Evolutionary conservation across 2,113 vertebrate genomes (phyloP).

Genomic region (Reinhardtius hippoglossoides): DNA sequence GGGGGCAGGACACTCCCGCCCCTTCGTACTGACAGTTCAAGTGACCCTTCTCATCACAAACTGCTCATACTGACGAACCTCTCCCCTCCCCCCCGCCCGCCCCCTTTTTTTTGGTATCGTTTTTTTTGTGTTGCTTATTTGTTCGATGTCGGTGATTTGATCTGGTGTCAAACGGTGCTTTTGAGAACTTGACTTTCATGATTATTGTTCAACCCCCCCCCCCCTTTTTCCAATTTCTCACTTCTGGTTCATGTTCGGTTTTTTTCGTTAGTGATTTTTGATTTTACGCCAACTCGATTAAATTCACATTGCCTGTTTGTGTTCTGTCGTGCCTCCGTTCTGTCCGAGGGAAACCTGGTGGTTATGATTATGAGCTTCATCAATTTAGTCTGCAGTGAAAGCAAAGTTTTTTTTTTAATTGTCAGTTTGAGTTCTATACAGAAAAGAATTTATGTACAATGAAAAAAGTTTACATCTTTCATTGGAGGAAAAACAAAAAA

Average conservation of each 20-base stretch:
- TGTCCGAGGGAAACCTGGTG: too few relatives aligned
- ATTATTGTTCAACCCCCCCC: constrained; percentile 27
- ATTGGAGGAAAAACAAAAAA: constrained; percentile 12
- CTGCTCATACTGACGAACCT: constrained; percentile 32
- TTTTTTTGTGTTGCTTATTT: constrained; percentile 33
- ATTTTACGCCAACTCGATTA: constrained; percentile 58
- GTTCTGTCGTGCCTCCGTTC: constrained; percentile 35
- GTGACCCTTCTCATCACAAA: constrained; percentile 53
- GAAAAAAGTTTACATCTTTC: constrained; percentile 74
- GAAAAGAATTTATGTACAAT: constrained; percentile 67
- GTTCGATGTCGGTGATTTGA: constrained; percentile 38
- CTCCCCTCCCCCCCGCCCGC: too few relatives aligned
- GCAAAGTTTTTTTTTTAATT: constrained; percentile 21
- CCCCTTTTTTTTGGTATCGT: constrained; percentile 28
- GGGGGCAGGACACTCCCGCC: constrained; percentile 31
- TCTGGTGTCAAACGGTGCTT: constrained; percentile 43
- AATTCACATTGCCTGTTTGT: constrained; percentile 59
- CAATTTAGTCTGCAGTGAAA: background rate
- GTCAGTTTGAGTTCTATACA: background rate
- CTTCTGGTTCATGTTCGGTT: background rate
- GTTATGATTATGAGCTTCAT: too few relatives aligned
- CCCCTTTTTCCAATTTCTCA: constrained; percentile 21
- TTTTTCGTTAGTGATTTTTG: constrained; percentile 38
- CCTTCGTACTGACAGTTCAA: constrained; percentile 70
- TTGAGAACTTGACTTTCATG: constrained; percentile 8